Conservation (phyloP, 2,888 invertebrate species). For the Sphaeridia pumilis region DNA sequence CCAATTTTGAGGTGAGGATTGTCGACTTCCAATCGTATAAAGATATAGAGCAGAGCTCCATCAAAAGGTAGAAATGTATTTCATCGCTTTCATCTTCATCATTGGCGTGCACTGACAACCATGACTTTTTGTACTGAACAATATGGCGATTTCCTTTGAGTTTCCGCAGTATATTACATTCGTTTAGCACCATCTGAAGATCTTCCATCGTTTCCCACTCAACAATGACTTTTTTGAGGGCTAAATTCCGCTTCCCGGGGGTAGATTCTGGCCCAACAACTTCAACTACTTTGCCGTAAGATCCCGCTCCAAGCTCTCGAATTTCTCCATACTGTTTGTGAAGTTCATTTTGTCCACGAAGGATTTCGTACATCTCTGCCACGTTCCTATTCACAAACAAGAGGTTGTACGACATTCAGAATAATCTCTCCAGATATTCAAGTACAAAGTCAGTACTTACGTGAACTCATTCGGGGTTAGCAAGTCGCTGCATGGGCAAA, state of each 20-base stretch:
- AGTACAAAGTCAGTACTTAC: too few species aligned
- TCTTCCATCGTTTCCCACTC: constrained; percentile 20
- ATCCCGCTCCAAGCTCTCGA: constrained; percentile 22
- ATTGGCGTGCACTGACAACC: constrained; percentile 24
- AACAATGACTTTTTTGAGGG: constrained; percentile 24
- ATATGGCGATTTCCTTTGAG: constrained; percentile 24
- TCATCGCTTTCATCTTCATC: not conserved
- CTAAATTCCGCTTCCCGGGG: constrained; percentile 8
- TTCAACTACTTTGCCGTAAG: constrained; percentile 27
- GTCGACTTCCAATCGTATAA: constrained; percentile 10
- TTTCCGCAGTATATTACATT: constrained; percentile 23
- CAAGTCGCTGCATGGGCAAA: constrained; percentile 22
- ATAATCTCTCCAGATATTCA: too few species aligned
- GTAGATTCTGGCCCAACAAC: constrained; percentile 8
- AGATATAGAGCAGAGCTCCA: constrained; percentile 13
- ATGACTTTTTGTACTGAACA: constrained; percentile 24
- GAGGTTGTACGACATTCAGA: too few species aligned
- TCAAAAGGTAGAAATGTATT: constrained; percentile 16
- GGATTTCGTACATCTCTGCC: constrained; percentile 23
- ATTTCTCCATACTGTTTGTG: constrained; percentile 18
- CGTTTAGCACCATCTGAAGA: constrained; percentile 27
- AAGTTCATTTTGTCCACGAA: constrained; percentile 25
- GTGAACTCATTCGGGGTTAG: constrained; percentile 9
- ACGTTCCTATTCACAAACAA: too few species aligned
- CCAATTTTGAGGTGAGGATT: not conserved